Percentiles rank a stretch among this genome's conserved stretches.
Conservation (phyloP, 1,140 invertebrate genomes). For the Calycopis cecrops region DNA sequence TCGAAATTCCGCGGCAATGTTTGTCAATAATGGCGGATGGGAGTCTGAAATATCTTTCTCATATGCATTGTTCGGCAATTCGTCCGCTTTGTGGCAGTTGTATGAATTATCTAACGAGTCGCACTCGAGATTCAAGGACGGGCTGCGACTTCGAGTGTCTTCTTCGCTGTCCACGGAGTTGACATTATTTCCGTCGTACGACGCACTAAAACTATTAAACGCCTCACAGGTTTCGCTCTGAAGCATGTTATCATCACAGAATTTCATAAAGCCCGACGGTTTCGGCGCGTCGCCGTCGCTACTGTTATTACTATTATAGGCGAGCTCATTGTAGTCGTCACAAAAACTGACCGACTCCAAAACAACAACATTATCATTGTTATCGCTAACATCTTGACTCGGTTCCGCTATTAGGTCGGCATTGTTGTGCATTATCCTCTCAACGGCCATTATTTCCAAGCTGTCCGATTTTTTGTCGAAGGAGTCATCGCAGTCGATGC, state of each 20-base stretch:
- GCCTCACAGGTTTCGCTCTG: conserved; percentile 60
- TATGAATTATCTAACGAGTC: conserved; percentile 54
- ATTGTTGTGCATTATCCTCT: conserved; percentile 44
- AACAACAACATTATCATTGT: conserved; percentile 46
- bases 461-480: conserved; percentile 64
- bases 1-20: conserved; percentile 40
- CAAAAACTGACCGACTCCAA: conserved; percentile 56
- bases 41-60: conserved; percentile 2
- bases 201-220: conserved; percentile 62
- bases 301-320: conserved; percentile 37
- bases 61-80: conserved; percentile 30
- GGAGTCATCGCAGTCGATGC: conserved; percentile 71
- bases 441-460: conserved; percentile 54
- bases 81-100: conserved; percentile 54
- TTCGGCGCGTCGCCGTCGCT: conserved; percentile 30
- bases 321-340: conserved; percentile 47
- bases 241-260: conserved; percentile 65
- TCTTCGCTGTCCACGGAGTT: conserved; percentile 47
- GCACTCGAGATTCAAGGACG: conserved; percentile 52
- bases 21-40: conserved; percentile 13
- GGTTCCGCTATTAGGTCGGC: conserved; percentile 33
- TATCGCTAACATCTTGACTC: conserved; percentile 31
- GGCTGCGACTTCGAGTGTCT: conserved; percentile 45
- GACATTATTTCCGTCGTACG: conserved; percentile 42
- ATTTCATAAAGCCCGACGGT: conserved; percentile 47